These are phyloP conservation scores for Notospermus geniculatus DNA, from an alignment of 1,140 invertebrate genomes.

Conservation along the genomic window DNA sequence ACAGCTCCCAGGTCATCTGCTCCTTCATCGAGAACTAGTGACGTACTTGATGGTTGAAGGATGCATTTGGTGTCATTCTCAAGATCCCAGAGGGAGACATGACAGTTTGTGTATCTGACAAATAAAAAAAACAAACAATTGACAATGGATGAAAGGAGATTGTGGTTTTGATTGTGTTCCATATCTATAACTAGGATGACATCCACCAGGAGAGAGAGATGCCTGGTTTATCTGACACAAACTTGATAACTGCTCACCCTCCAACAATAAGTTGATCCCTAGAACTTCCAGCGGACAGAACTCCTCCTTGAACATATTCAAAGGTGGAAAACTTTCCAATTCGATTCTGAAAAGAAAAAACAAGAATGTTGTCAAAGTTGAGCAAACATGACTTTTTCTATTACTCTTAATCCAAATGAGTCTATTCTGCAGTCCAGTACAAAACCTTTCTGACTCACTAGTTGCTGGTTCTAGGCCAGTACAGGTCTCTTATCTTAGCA, in stretches of 20 bases:
- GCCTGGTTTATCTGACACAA: too few relatives aligned
- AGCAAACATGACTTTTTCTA: too few relatives aligned
- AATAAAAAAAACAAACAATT: not conserved
- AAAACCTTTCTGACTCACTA: too few relatives aligned
- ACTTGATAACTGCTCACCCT: slow-evolving; percentile 42
- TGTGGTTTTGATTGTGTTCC: too few relatives aligned
- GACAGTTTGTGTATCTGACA: slow-evolving; percentile 42
- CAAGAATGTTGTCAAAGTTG: not conserved
- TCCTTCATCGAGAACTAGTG: slow-evolving; percentile 35
- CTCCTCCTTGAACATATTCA: slow-evolving; percentile 39
- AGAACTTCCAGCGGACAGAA: slow-evolving; percentile 39
- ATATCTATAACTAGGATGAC: too few relatives aligned
- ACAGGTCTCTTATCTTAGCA: too few relatives aligned
- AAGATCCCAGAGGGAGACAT: slow-evolving; percentile 42
- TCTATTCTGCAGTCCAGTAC: too few relatives aligned
- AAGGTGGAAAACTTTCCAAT: slow-evolving; percentile 35
- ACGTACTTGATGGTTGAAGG: slow-evolving; percentile 43
- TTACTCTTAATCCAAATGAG: too few relatives aligned
- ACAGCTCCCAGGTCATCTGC: slow-evolving; percentile 30
- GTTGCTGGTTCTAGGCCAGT: too few relatives aligned
- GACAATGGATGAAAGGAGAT: too few relatives aligned
- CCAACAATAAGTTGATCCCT: slow-evolving; percentile 32
- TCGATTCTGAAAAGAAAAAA: slow-evolving; percentile 32
- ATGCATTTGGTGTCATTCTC: slow-evolving; percentile 31
- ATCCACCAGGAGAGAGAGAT: too few relatives aligned